These are phyloP conservation scores for Cossypha heuglini DNA, from an alignment of 2,797 vertebrate genomes.

Conservation along the genomic window DNA sequence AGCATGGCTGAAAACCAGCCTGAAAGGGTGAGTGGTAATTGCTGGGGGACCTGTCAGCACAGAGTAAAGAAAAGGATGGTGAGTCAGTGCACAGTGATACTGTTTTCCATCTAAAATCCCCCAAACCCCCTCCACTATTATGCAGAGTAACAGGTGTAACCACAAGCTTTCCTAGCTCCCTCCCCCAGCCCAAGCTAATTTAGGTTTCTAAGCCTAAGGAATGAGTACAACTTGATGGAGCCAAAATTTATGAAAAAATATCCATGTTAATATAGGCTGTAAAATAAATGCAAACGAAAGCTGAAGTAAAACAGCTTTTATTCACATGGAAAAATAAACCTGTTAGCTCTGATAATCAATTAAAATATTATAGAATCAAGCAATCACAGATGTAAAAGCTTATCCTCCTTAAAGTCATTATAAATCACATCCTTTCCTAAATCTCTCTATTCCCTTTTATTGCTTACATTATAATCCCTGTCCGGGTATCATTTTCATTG, in stretches of 20 bases:
- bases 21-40: not conserved
- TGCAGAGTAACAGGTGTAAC: slow-evolving; percentile 49
- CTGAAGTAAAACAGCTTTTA: slow-evolving; percentile 70
- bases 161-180: not conserved
- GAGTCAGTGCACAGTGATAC: not conserved
- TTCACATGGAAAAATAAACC: slow-evolving; percentile 81
- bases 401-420: slow-evolving; percentile 88
- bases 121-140: not conserved
- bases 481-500: slow-evolving; percentile 82
- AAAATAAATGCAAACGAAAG: slow-evolving; percentile 79
- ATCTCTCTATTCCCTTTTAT: slow-evolving; percentile 84
- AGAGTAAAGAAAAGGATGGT: not conserved
- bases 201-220: slow-evolving; percentile 47
- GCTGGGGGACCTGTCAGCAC: not conserved
- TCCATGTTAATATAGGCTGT: slow-evolving; percentile 28
- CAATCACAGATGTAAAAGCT: slow-evolving; percentile 87
- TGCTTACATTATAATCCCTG: slow-evolving; percentile 80
- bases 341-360: slow-evolving; percentile 84
- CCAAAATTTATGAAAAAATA: slow-evolving; percentile 49
- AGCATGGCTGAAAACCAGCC: not conserved
- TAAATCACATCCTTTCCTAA: slow-evolving; percentile 88
- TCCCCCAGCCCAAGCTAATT: slow-evolving; percentile 27
- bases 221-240: slow-evolving; percentile 23
- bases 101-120: not conserved
- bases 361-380: slow-evolving; percentile 81